Evolutionary conservation across 2,888 invertebrate genomes (phyloP).

Genomic region (Ormyrus thymus): DNA sequence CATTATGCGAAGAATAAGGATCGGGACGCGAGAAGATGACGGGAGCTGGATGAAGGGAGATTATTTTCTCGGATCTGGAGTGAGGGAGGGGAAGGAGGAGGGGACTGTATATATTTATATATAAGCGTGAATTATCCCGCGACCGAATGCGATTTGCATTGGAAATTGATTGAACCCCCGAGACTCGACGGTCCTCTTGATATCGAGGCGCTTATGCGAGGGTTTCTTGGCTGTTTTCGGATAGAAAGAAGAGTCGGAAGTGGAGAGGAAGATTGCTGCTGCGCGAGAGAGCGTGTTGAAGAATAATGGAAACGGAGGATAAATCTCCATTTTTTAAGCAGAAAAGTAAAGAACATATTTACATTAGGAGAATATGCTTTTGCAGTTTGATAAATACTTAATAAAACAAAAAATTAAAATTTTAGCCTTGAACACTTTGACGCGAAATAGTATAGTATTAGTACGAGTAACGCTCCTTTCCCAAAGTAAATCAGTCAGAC

Average conservation of each 20-base stretch:
- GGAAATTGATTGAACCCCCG: slow-evolving; percentile 66
- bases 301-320: not conserved
- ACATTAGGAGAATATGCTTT: no score
- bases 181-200: slow-evolving; percentile 34
- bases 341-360: not conserved
- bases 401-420: no score
- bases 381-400: no score
- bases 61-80: slow-evolving; percentile 50
- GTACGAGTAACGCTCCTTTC: slow-evolving; percentile 11
- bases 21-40: slow-evolving; percentile 1
- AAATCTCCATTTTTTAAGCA: not conserved
- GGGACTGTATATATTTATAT: slow-evolving; percentile 1
- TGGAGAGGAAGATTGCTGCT: slow-evolving; percentile 42
- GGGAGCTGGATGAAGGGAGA: slow-evolving; percentile 19
- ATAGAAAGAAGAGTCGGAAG: not conserved
- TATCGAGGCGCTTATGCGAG: slow-evolving; percentile 31
- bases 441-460: no score
- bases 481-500: slow-evolving; percentile 57
- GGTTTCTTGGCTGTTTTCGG: not conserved
- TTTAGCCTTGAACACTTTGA: no score
- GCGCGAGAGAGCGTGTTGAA: no score
- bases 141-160: slow-evolving; percentile 64
- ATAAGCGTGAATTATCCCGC: slow-evolving; percentile 54
- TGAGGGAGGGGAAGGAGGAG: not conserved
- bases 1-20: slow-evolving; percentile 35